A percentile compares a stretch with the other conserved stretches of the same genome.
These are phyloP conservation scores for Rhyacophila brunnea DNA, from an alignment of 1,140 invertebrate species.

Conservation along the genomic window DNA sequence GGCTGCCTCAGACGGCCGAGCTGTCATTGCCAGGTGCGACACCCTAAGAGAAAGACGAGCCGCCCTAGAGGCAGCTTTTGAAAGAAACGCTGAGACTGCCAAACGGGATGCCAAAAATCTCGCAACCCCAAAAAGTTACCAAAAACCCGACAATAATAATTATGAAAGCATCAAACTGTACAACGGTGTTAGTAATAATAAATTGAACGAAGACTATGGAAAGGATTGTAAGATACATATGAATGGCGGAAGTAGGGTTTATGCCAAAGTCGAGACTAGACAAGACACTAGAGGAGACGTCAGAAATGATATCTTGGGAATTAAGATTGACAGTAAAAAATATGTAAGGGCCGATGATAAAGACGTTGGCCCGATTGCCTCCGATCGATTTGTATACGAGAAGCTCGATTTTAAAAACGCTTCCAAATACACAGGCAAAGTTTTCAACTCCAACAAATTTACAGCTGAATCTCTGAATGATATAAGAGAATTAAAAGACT, in stretches of 20 bases:
- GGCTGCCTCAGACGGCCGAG: slow-evolving; percentile 43
- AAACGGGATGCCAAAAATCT: slow-evolving; percentile 18
- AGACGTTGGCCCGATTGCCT: slow-evolving; percentile 11
- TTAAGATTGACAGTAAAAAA: slow-evolving; percentile 1
- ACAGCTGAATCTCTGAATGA: slow-evolving; percentile 19
- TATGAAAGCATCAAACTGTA: not conserved
- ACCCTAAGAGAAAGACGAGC: slow-evolving; percentile 28
- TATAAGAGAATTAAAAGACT: slow-evolving; percentile 9
- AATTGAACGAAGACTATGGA: not conserved
- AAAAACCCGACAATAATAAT: not conserved
- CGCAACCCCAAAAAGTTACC: slow-evolving; percentile 1
- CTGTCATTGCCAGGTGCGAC: slow-evolving; percentile 26
- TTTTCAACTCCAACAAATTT: slow-evolving; percentile 1
- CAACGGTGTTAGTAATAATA: not conserved
- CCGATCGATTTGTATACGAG: slow-evolving; percentile 6
- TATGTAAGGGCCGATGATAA: not conserved
- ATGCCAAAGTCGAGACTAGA: slow-evolving; percentile 23
- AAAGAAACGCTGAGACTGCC: slow-evolving; percentile 23
- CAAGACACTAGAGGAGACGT: slow-evolving; percentile 26
- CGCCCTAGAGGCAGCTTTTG: slow-evolving; percentile 32
- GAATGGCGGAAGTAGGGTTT: slow-evolving; percentile 5
- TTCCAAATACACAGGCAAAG: slow-evolving; percentile 4
- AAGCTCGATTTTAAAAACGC: slow-evolving; percentile 4
- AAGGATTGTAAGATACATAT: too few species aligned
- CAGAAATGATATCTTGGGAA: slow-evolving; percentile 17